Percentiles rank a stretch among this genome's conserved stretches.
Evolutionary conservation across 2,113 vertebrate genomes (phyloP).

Genomic region (Xenotilapia longispinis): DNA sequence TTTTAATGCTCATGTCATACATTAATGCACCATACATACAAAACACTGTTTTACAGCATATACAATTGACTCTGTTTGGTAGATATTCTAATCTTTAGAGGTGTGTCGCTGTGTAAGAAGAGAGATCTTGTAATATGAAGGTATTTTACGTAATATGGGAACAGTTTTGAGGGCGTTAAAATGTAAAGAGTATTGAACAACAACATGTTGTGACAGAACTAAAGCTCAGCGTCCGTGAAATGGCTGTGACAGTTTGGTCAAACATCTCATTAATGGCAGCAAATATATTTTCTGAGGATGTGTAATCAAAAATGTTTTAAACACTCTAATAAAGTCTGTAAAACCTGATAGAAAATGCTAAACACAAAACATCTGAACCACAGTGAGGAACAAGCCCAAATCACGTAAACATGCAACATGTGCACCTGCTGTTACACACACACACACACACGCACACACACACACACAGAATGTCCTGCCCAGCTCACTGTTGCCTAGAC

Average conservation of each 20-base stretch:
- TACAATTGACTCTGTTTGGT: not conserved
- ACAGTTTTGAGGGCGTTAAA: not conserved
- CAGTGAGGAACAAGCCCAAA: not conserved
- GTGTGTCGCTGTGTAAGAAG: not conserved
- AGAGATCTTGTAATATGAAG: not conserved
- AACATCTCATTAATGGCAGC: not conserved
- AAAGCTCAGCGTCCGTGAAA: not conserved
- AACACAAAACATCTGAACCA: not conserved
- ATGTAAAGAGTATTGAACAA: not conserved
- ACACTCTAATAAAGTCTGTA: not conserved
- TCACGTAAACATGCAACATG: conserved; percentile 8
- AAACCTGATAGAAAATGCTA: not conserved
- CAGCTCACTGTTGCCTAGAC: conserved; percentile 57
- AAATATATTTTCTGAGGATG: not conserved
- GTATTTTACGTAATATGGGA: not conserved
- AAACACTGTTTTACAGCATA: not conserved
- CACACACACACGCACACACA: not conserved
- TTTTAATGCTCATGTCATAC: not conserved
- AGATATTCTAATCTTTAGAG: not conserved
- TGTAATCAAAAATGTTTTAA: not conserved
- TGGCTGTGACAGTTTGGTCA: not conserved
- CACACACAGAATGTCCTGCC: conserved; percentile 29
- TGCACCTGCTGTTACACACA: not conserved
- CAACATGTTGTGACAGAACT: not conserved
- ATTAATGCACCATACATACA: not conserved